Evolutionary conservation across 2,888 invertebrate species (phyloP), one percentile per base, ranked within the genome.

Genomic region (Lasioglossum zephyrum): DNA sequence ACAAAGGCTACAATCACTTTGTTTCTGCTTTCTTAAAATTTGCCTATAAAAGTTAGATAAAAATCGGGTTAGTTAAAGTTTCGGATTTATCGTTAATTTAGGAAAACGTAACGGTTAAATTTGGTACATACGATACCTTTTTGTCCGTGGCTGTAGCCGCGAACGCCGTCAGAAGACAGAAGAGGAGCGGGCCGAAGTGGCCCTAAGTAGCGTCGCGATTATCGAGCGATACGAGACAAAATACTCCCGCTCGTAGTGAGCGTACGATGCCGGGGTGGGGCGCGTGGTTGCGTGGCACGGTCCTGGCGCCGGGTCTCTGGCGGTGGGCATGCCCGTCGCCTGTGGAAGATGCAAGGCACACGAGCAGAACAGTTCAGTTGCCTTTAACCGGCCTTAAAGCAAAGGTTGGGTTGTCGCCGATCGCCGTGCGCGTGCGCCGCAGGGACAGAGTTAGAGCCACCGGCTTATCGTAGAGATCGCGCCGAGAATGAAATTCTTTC

Each of bases 341-440:
- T 53, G 49, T 91, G 91, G 92, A 93, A 93, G 92, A 94, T 93
- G 93, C 91, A 88, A 90, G 88, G 92, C 91, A 89, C 91, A 87
- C 92, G 87, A 82, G 85, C 86, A 84, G 90, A 84, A 91, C 92
- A 89, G 92, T 91, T 93, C 93, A 94, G 94, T 94, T 92, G 93
- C 93, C 92, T 93, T 88, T 92, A 92, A 93, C 92, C 94, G 93
- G 93, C 93, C 92, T 90, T 92, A 90, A 90, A 91, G 93, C 77
- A 86, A 85, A 90, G 91, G 91, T 87, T 92, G 87, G 89, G 47
- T 89, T 85, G 85, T 44, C 84, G 89, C 75, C 84, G 88, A 85
- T 89, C 84, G 79, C 78, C 84, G 87, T 85, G 82, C 85, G 88
- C 88, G 89, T 89, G 85, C 87, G 79, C 87, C 87, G 79, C 87